Conservation (phyloP, 2,888 invertebrate species). For the Tetramorium bicarinatum region DNA sequence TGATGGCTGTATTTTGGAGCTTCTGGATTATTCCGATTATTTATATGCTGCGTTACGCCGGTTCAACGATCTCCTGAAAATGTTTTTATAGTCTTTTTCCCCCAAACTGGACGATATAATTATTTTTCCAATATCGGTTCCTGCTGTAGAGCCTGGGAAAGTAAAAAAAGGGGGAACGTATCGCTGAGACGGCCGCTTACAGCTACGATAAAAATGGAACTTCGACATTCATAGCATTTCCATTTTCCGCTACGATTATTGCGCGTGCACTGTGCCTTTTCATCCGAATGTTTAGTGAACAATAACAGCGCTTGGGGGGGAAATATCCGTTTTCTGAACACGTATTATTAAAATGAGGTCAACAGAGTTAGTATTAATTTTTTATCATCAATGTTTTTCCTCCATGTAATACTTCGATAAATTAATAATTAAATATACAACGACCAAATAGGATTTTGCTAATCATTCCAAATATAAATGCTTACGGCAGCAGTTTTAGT, state of each 20-base stretch:
- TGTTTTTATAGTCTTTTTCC: slow-evolving; percentile 31
- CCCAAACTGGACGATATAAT: slow-evolving; percentile 38
- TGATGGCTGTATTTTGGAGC: slow-evolving; percentile 69
- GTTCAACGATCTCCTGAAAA: slow-evolving; percentile 29
- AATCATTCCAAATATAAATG: not conserved
- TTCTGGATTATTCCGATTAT: slow-evolving; percentile 61
- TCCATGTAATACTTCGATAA: not conserved
- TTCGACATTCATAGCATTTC: slow-evolving; percentile 28
- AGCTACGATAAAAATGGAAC: slow-evolving; percentile 14
- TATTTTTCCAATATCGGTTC: slow-evolving; percentile 40
- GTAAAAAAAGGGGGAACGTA: not conserved
- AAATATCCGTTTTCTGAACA: not conserved
- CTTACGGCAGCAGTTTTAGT: not conserved
- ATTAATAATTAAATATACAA: slow-evolving; percentile 3
- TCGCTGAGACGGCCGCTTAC: slow-evolving; percentile 21
- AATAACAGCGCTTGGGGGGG: not conserved
- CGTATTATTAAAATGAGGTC: not conserved
- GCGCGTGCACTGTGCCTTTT: not conserved
- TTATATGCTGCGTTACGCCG: slow-evolving; percentile 35
- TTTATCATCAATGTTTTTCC: not conserved
- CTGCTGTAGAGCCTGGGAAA: not conserved
- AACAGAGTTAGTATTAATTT: not conserved
- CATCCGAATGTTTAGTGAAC: slow-evolving; percentile 11
- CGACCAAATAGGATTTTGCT: not conserved
- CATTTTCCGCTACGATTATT: slow-evolving; percentile 20